Evolutionary conservation across 2,797 vertebrate genomes (phyloP).

Genomic region (Schizothorax lantsangensis): DNA sequence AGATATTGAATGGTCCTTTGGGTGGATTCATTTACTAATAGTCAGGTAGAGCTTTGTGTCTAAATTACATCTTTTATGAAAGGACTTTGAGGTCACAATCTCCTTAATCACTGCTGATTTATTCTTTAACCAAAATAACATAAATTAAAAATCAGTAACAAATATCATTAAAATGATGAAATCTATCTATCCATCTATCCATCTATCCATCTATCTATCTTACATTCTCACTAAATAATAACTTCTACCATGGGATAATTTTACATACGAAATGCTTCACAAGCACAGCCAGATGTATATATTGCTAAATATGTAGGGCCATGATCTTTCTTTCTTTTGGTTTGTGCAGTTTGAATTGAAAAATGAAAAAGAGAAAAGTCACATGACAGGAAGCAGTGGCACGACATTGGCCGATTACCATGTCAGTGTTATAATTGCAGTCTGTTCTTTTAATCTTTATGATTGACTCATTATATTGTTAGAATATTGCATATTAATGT

Average conservation of each 20-base stretch:
- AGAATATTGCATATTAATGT: neutral
- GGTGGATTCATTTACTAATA: slow-evolving; percentile 36
- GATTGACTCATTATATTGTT: too few species aligned
- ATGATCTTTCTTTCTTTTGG: neutral
- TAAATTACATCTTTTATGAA: slow-evolving; percentile 10
- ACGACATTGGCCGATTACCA: neutral
- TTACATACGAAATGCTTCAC: neutral
- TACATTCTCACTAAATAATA: neutral
- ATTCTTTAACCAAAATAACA: neutral
- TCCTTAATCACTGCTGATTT: neutral
- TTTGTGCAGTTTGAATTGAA: neutral
- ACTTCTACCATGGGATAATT: neutral
- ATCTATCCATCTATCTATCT: neutral
- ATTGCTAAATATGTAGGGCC: neutral
- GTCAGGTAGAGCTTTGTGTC: slow-evolving; percentile 3
- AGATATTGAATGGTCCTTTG: slow-evolving; percentile 67
- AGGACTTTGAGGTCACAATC: neutral
- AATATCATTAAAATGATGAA: slow-evolving; percentile 2
- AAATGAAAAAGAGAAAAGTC: neutral
- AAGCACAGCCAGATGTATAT: neutral
- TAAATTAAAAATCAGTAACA: neutral
- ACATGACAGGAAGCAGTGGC: neutral
- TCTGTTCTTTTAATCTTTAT: neutral
- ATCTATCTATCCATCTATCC: neutral
- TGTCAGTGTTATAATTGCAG: neutral